Evolutionary conservation across 2,113 vertebrate species (phyloP).

Genomic region (Sander lucioperca): DNA sequence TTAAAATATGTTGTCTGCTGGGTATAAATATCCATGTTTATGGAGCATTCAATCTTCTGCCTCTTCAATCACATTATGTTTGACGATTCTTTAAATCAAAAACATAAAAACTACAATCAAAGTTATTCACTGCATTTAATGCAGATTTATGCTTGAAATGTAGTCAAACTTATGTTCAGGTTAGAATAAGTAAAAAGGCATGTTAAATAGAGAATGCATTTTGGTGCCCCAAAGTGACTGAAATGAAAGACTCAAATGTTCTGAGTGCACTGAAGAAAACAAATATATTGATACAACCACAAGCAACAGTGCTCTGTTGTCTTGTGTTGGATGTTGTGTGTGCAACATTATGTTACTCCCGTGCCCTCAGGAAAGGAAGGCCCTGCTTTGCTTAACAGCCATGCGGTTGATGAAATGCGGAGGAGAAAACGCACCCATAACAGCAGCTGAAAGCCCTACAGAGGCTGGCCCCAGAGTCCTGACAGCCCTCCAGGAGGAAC

Average conservation of each 20-base stretch:
- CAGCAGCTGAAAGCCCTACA: constrained; percentile 72
- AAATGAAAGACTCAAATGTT: neutral
- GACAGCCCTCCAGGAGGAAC: constrained; percentile 85
- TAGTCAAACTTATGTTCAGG: neutral
- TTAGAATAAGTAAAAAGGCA: neutral
- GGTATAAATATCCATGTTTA: neutral
- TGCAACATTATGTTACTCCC: constrained; percentile 22
- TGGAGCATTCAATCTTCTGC: constrained; percentile 1
- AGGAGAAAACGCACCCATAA: constrained; percentile 76
- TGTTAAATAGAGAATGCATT: neutral
- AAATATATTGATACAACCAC: constrained; percentile 15
- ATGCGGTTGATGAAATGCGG: constrained; percentile 67
- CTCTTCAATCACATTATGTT: neutral
- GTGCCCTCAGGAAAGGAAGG: constrained; percentile 41
- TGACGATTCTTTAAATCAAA: neutral
- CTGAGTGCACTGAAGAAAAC: constrained; percentile 2
- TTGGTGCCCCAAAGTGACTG: neutral
- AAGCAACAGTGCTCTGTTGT: constrained; percentile 32
- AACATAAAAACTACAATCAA: neutral
- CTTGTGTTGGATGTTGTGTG: constrained; percentile 17
- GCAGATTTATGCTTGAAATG: neutral
- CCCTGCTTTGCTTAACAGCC: constrained; percentile 54
- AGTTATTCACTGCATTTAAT: neutral
- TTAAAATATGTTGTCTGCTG: constrained; percentile 21
- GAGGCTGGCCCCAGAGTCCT: constrained; percentile 79